Percentiles rank a stretch among this genome's conserved stretches.
Evolutionary conservation across 2,888 invertebrate species (phyloP).

Genomic region (Baccha elongata): DNA sequence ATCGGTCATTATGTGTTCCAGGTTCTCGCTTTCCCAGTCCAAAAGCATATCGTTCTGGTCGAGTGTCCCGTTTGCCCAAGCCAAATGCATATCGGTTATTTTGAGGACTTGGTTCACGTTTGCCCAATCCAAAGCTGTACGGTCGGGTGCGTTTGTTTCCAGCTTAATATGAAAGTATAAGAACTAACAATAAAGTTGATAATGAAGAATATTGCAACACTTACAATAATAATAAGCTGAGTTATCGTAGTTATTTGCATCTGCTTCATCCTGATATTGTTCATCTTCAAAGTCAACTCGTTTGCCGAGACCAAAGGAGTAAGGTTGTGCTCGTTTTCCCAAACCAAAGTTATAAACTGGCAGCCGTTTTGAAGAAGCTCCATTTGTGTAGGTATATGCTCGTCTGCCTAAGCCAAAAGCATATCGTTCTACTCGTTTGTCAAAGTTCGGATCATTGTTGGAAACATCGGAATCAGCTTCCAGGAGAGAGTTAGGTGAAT

Average conservation of each 20-base stretch:
- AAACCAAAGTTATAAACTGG: constrained; percentile 82
- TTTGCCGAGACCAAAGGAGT: constrained; percentile 82
- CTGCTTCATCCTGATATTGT: constrained; percentile 66
- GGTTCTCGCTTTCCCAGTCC: constrained; percentile 85
- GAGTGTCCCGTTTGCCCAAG: constrained; percentile 84
- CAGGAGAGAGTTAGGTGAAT: constrained; percentile 38
- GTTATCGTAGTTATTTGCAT: constrained; percentile 47
- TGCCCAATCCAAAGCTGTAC: constrained; percentile 88
- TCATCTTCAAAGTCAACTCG: constrained; percentile 76
- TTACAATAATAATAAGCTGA: constrained; percentile 60
- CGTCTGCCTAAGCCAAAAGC: constrained; percentile 89
- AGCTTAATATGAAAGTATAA: constrained; percentile 37
- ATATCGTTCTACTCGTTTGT: constrained; percentile 86
- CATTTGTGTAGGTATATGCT: constrained; percentile 82
- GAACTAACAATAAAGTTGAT: too few relatives aligned
- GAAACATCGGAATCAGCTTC: constrained; percentile 64
- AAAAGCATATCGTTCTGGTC: constrained; percentile 86
- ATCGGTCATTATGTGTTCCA: constrained; percentile 79
- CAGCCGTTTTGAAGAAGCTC: constrained; percentile 81
- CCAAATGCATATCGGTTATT: constrained; percentile 84
- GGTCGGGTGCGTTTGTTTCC: constrained; percentile 84
- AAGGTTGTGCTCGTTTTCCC: constrained; percentile 81
- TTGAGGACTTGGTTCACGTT: constrained; percentile 82
- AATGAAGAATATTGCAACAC: too few relatives aligned
- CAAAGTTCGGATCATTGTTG: constrained; percentile 75